Conservation (phyloP, 37 sponge, comb jelly and placozoan genomes). For the Hormiphora californensis region DNA sequence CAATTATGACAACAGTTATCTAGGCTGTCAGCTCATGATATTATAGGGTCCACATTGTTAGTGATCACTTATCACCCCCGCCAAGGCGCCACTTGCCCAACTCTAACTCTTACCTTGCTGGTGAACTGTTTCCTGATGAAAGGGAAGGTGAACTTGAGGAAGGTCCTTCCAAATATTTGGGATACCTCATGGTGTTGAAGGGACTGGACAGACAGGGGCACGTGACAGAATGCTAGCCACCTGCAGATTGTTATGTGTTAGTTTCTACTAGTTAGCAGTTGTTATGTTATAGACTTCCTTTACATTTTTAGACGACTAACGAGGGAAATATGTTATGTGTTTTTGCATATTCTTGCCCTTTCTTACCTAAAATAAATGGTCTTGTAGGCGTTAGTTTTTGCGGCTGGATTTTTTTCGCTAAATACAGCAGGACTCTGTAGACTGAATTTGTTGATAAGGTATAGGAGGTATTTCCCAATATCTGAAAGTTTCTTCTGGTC, state of each 20-base stretch:
- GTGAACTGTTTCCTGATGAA: constrained; percentile 71
- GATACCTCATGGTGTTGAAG: constrained; percentile 68
- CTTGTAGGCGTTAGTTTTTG: not conserved
- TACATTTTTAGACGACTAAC: no score
- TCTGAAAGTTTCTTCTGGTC: constrained; percentile 20
- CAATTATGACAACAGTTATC: no score
- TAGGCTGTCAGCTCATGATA: no score
- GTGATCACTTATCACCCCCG: no score
- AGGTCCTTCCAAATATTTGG: constrained; percentile 72
- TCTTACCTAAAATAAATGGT: constrained; percentile 24
- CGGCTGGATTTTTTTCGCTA: not conserved
- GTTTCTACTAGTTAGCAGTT: not conserved
- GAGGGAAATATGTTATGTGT: no score
- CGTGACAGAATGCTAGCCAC: constrained; percentile 86
- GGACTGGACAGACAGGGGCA: constrained; percentile 73
- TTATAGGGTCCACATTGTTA: no score
- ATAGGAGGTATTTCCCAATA: constrained; percentile 17
- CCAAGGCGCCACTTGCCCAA: no score
- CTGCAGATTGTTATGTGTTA: constrained; percentile 49
- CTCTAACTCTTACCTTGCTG: constrained; percentile 67
- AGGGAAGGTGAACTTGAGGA: constrained; percentile 71
- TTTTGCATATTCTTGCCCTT: not conserved
- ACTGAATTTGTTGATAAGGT: constrained; percentile 21
- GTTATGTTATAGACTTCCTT: no score
- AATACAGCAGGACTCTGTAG: not conserved